Base-by-base conservation (phyloP, 2,797 vertebrate genomes). In the Myiothlypis coronata region DNA sequence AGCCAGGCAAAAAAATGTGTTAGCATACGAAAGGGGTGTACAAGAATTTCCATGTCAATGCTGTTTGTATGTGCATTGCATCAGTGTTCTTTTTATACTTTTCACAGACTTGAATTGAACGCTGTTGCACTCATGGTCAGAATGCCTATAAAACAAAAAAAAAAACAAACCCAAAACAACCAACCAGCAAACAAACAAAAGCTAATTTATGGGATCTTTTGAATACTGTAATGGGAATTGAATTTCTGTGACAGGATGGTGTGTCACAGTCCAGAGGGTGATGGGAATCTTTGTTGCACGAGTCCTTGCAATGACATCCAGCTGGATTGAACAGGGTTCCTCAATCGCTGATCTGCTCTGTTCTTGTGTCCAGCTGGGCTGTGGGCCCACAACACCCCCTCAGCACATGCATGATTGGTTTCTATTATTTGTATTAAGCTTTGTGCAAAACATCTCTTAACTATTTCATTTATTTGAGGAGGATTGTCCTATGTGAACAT, bases 261-360 rank as follows among this genome's bases (percentile, higher is more conserved):
- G 83, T 65, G 21, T 78, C 72, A 64, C 26, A 91, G 49, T 43
- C 28, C 32, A 83, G 49, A 85, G 34, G 30, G 21, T 26, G 52
- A 59, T 21, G 83, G 60, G 30, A 75, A 9, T 53, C n/a, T 76
- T 83, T 82, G 37, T 60, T 71, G 30, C 11, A 46, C 7, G 8
- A 63, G 30, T 71, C 43, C 63, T 69, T 84, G n/a, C 11, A 49
- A 26, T 2, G 6, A 28, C 24, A 87, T 69, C 28, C 43, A 69
- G 39, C 30, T 81, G 53, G 16, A n/a, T 43, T 60, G 46, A 87
- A n/a, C 0, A 0, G 14, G 15, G 12, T 8, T 87, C 14, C 65
- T 84, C 0, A 0, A 37, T 20, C 0, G 0, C 44, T 56, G 82
- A 52, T 64, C 41, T 44, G 15, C 44, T 87, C 46, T 13, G 12